Base-by-base conservation (phyloP, 2,797 vertebrate species). In the Gymnoscopelus microlampas region DNA sequence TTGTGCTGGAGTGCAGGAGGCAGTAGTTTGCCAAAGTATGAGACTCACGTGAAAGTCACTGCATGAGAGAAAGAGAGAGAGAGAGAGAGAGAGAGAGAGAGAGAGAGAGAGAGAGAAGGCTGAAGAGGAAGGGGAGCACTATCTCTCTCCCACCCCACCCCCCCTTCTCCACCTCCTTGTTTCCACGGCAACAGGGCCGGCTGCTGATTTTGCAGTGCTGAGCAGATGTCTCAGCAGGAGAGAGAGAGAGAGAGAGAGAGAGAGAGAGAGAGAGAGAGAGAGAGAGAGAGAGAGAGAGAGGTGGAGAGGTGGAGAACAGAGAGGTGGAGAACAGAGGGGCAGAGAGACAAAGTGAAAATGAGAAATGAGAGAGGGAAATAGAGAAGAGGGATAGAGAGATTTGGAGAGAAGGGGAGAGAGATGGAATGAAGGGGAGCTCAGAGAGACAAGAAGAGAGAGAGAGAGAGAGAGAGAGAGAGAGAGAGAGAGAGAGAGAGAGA, bases 141-240 rank as follows among this genome's bases (percentile, higher is more conserved):
- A 55, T 12, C 55, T 24, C 55, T 24, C 15, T 24, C 58, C 5
- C 26, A 9, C n/a, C 32, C 24, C 58, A 9, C 35, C 58, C 44
- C 58, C 35, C 19, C 39, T 23, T 23, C 80, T 66, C 68, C 19
- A 63, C 86, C 76, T 82, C 82, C 68, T 80, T 81, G 87, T 91
- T 90, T 85, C 89, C 87, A 90, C 88, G 83, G 87, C 64, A 90
- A 91, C 89, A 82, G 77, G 79, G 83, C 80, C 83, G 79, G 79
- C 80, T 88, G 85, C 84, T 85, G 84, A 77, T 85, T 79, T 78
- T 74, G 80, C 60, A 82, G 77, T 72, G 83, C 86, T 87, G 80
- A 82, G 83, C 86, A 88, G 80, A 82, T 82, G 80, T 84, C 85
- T 88, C 85, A 86, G 84, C 84, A 78, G 84, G 88, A 82, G 81